phyloP scores from a whole-genome alignment of 2,113 vertebrate species.

The Caloenas nicobarica region DNA sequence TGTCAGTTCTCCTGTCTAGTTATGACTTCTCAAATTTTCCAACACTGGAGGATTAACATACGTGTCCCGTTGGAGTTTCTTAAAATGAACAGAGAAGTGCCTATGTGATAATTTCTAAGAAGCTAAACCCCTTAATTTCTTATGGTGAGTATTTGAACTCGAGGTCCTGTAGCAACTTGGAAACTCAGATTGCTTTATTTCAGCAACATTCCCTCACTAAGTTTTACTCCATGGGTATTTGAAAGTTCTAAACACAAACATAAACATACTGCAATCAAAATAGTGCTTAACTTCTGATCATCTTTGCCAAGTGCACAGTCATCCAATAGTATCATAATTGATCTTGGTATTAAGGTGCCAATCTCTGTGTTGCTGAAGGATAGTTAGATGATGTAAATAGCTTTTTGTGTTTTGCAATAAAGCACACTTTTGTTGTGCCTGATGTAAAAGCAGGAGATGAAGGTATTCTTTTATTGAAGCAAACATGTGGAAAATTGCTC shows the following conservation, averaged over 20 bases:
- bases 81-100: neutral
- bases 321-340: constrained; percentile 27
- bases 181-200: constrained; percentile 13
- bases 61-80: neutral
- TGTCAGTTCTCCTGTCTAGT: neutral
- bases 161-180: neutral
- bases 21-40: neutral
- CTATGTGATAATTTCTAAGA: neutral
- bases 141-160: neutral
- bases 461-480: constrained; percentile 77
- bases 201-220: constrained; percentile 6
- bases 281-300: constrained; percentile 36
- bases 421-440: constrained; percentile 52
- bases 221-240: neutral
- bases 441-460: constrained; percentile 67
- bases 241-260: constrained; percentile 19
- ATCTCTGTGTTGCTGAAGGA: constrained; percentile 61
- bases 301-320: constrained; percentile 37
- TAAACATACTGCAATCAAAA: constrained; percentile 31
- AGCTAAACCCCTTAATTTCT: neutral
- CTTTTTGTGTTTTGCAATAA: constrained; percentile 75
- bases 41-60: neutral
- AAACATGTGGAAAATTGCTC: constrained; percentile 80
- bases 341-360: constrained; percentile 27
- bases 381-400: constrained; percentile 81